These are phyloP conservation scores for Chrysogorgia sp. DNA, from an alignment of 92 coral and sea anemone genomes.

Conservation along the genomic window DNA sequence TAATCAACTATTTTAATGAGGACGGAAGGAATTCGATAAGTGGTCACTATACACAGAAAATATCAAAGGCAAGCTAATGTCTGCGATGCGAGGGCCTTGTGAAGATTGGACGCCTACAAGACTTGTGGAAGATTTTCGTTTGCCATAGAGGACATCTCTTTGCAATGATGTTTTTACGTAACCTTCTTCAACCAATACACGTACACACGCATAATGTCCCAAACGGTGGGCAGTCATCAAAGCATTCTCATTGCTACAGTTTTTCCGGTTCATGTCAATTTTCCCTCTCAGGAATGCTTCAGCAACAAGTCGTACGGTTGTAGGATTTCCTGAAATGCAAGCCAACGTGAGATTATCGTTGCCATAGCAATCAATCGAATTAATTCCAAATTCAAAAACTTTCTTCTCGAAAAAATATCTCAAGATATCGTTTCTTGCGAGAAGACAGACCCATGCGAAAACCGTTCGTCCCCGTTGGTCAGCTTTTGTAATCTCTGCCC, in stretches of 20 bases:
- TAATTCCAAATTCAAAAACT: slow-evolving; percentile 70
- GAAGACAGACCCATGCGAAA: slow-evolving; percentile 84
- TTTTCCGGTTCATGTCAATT: slow-evolving; percentile 73
- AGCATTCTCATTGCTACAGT: slow-evolving; percentile 72
- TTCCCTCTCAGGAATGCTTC: slow-evolving; percentile 69
- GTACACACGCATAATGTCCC: slow-evolving; percentile 66
- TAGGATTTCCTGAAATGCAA: slow-evolving; percentile 90
- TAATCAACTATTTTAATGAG: neutral
- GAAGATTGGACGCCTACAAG: too few species aligned
- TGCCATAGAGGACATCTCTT: slow-evolving; percentile 7
- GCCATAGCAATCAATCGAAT: slow-evolving; percentile 71
- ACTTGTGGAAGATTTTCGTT: neutral
- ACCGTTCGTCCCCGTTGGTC: slow-evolving; percentile 76
- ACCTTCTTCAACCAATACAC: slow-evolving; percentile 69
- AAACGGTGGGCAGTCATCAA: slow-evolving; percentile 61
- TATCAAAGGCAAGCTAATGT: slow-evolving; percentile 68
- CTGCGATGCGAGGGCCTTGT: neutral
- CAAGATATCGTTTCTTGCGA: slow-evolving; percentile 77
- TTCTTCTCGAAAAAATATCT: slow-evolving; percentile 71
- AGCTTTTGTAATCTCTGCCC: slow-evolving; percentile 68
- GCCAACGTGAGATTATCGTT: slow-evolving; percentile 86
- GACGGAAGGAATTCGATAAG: slow-evolving; percentile 75
- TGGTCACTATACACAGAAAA: slow-evolving; percentile 83
- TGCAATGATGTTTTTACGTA: slow-evolving; percentile 52
- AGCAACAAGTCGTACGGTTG: slow-evolving; percentile 70